phyloP scores from a whole-genome alignment of 2,888 invertebrate genomes.

The Cinara cedri region DNA sequence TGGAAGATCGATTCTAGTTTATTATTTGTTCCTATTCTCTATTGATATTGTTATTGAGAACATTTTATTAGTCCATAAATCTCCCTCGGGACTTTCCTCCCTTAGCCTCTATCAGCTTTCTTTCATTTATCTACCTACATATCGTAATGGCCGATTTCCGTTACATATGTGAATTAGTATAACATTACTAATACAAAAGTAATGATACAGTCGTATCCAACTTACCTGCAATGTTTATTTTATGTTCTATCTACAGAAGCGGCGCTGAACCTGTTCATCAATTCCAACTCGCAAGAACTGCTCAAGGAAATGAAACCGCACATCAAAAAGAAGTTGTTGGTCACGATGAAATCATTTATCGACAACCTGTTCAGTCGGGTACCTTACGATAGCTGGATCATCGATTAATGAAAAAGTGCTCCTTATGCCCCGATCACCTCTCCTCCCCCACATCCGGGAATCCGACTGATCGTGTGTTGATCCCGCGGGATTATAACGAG shows the following conservation, averaged over 20 bases:
- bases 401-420: constrained; percentile 60
- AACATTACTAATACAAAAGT: too few relatives aligned
- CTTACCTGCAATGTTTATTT: background rate
- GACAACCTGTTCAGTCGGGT: constrained; percentile 77
- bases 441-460: background rate
- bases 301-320: constrained; percentile 88
- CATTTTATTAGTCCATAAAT: too few relatives aligned
- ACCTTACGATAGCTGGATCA: constrained; percentile 80
- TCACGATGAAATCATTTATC: constrained; percentile 77
- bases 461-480: constrained; percentile 13
- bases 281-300: constrained; percentile 82
- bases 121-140: too few relatives aligned
- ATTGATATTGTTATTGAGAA: too few relatives aligned
- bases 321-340: constrained; percentile 76
- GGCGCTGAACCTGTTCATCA: constrained; percentile 83
- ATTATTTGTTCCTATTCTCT: too few relatives aligned
- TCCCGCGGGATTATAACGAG: background rate
- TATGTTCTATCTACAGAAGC: constrained; percentile 70
- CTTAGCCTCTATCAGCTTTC: too few relatives aligned
- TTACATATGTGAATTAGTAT: too few relatives aligned
- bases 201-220: too few relatives aligned
- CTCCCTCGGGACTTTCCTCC: too few relatives aligned
- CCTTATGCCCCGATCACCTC: background rate
- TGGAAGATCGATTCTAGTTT: too few relatives aligned
- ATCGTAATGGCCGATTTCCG: too few relatives aligned